Evolutionary conservation across 2,797 vertebrate genomes (phyloP).

Genomic region (Hippopotamyrus pictus): DNA sequence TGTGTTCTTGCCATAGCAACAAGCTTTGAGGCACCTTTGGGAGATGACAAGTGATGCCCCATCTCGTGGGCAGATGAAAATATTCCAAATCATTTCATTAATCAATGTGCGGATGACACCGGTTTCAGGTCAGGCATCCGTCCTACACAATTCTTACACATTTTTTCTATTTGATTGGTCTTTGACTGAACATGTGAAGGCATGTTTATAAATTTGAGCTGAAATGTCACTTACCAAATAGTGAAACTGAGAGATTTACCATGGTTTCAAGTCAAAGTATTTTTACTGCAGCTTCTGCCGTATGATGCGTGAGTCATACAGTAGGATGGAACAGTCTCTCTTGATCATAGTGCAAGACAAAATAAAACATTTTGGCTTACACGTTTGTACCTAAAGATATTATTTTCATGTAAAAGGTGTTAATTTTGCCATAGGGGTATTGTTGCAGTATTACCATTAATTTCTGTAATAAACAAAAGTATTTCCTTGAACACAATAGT

Average conservation of each 20-base stretch:
- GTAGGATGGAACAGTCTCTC: background rate
- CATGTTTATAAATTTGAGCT: background rate
- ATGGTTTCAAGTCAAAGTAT: background rate
- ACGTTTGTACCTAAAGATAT: background rate
- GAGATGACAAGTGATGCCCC: slow-evolving; percentile 1
- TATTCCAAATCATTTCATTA: background rate
- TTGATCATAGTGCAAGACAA: background rate
- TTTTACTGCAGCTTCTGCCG: background rate
- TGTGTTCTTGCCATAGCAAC: slow-evolving; percentile 15
- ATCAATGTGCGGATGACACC: slow-evolving; percentile 1
- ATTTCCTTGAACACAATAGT: background rate
- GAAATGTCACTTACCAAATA: background rate
- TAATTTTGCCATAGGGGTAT: background rate
- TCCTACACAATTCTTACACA: background rate
- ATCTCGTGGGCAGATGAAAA: slow-evolving; percentile 9
- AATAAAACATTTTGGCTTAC: background rate
- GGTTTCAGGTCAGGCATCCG: background rate
- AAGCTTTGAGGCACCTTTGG: slow-evolving; percentile 14
- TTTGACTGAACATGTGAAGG: background rate
- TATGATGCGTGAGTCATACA: background rate
- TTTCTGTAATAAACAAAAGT: background rate
- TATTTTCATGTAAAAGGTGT: background rate
- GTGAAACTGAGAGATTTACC: background rate
- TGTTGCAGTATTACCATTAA: background rate
- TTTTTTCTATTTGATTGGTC: background rate